Evolutionary conservation across 2,113 vertebrate species (phyloP).

Genomic region (Dinomys branickii): DNA sequence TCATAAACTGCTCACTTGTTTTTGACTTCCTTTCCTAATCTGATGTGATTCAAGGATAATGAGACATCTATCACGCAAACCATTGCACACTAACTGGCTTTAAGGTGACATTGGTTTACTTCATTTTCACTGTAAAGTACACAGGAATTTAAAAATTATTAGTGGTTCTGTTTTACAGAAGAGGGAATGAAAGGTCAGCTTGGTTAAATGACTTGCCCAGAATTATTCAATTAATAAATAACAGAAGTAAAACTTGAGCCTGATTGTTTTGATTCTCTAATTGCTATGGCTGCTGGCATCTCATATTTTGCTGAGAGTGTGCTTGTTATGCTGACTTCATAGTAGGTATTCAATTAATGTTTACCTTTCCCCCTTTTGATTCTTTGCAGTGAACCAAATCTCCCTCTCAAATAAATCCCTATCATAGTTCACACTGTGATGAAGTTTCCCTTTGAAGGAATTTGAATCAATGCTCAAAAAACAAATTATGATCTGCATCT

Average conservation of each 20-base stretch:
- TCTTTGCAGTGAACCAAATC: neutral
- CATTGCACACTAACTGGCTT: neutral
- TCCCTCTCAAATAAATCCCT: neutral
- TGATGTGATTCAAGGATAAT: neutral
- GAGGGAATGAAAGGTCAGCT: neutral
- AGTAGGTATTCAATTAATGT: neutral
- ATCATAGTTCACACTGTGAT: neutral
- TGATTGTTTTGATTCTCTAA: neutral
- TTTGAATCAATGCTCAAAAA: neutral
- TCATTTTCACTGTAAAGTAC: neutral
- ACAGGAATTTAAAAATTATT: neutral
- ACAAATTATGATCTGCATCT: neutral
- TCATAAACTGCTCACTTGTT: neutral
- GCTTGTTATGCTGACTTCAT: neutral
- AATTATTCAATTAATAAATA: neutral
- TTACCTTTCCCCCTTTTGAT: neutral
- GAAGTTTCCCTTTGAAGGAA: neutral
- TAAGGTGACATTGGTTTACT: neutral
- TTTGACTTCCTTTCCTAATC: neutral
- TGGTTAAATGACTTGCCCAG: neutral
- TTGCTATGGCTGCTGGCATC: neutral
- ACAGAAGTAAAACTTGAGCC: neutral
- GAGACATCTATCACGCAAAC: neutral
- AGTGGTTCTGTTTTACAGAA: neutral
- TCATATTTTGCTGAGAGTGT: neutral